phyloP scores from a whole-genome alignment of 2,797 vertebrate species.

The Microctenopoma lineatum region DNA sequence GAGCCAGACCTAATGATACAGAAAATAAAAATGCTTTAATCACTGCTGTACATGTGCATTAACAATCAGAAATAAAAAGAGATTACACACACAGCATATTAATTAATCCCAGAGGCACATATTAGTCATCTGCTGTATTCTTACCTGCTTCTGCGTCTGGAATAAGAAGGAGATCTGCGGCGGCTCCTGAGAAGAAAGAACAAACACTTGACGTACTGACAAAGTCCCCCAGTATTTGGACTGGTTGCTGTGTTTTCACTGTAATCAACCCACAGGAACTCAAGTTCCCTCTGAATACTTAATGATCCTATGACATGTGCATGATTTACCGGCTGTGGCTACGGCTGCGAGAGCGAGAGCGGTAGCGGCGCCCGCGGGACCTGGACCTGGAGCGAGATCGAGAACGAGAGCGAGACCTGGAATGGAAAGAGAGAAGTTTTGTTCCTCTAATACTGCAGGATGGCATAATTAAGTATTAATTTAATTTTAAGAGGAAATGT shows the following conservation, averaged over 20 bases:
- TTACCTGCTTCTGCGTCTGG: slow-evolving; percentile 86
- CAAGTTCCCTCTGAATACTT: too few species aligned
- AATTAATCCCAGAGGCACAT: not conserved
- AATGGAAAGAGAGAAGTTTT: slow-evolving; percentile 1
- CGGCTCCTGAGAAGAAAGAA: slow-evolving; percentile 61
- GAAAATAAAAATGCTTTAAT: slow-evolving; percentile 9
- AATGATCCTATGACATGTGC: too few species aligned
- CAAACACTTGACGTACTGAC: too few species aligned
- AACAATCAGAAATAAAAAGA: not conserved
- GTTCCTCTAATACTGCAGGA: accelerated
- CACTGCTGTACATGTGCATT: not conserved
- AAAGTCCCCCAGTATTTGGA: too few species aligned
- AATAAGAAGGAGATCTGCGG: slow-evolving; percentile 84
- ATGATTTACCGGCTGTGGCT: slow-evolving; percentile 81
- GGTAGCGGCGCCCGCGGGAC: slow-evolving; percentile 83
- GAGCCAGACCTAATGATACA: slow-evolving; percentile 79
- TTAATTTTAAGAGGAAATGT: too few species aligned
- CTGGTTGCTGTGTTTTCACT: too few species aligned
- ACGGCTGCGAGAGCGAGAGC: slow-evolving; percentile 82
- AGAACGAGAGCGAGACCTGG: slow-evolving; percentile 76
- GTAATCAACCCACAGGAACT: too few species aligned
- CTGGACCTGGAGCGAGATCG: slow-evolving; percentile 82
- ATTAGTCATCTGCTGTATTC: not conserved
- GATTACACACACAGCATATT: too few species aligned
- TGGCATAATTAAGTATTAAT: too few species aligned